These are phyloP conservation scores for Oreochromis grahami DNA, from an alignment of 2,797 vertebrate species.

Conservation along the genomic window DNA sequence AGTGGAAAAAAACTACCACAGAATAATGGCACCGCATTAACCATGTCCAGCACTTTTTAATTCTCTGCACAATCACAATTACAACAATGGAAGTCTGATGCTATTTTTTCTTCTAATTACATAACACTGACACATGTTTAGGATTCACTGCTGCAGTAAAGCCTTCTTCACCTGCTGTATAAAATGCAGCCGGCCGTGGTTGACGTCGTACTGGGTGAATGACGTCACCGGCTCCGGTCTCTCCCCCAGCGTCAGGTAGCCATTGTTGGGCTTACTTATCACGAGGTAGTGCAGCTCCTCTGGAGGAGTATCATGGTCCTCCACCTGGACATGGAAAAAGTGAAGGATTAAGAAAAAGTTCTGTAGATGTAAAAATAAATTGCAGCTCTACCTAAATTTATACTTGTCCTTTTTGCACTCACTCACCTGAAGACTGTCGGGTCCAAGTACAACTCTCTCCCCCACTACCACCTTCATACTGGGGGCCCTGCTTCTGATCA, in stretches of 20 bases:
- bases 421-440: slow-evolving; percentile 78
- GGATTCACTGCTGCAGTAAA: neutral
- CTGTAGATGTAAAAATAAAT: neutral
- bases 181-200: slow-evolving; percentile 82
- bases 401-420: neutral
- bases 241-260: slow-evolving; percentile 81
- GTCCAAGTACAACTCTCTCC: slow-evolving; percentile 72
- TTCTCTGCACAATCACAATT: neutral
- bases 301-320: slow-evolving; percentile 84
- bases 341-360: neutral
- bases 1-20: neutral
- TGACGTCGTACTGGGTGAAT: slow-evolving; percentile 88
- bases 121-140: neutral
- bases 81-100: neutral
- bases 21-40: neutral
- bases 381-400: neutral
- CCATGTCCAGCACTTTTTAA: neutral
- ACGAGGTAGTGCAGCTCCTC: slow-evolving; percentile 84
- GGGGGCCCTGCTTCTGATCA: slow-evolving; percentile 79
- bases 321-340: slow-evolving; percentile 59
- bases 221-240: slow-evolving; percentile 73
- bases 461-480: slow-evolving; percentile 83
- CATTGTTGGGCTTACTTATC: slow-evolving; percentile 83
- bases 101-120: neutral
- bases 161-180: slow-evolving; percentile 73